Base-by-base conservation (phyloP, 2,113 vertebrate genomes). In the Chloebia gouldiae region DNA sequence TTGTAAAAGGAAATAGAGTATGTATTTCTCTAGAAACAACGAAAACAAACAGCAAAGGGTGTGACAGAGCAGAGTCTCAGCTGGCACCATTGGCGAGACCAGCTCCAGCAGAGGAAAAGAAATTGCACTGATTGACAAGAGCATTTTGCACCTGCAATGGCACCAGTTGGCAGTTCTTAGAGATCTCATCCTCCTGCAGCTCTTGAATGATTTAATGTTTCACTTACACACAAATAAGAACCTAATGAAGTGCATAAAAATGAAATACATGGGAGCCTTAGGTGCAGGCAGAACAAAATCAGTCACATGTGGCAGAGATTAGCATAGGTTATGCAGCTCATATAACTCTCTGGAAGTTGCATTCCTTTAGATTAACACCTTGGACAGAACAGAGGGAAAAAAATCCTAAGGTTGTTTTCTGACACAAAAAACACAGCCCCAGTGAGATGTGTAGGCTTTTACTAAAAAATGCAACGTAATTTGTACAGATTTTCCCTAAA, bases 1-100 rank as follows among this genome's bases (percentile, higher is more conserved):
- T 9, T 73, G 30, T 51, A 95, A 92, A 64, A 71, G 69, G 80
- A 96, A 96, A 81, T 39, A 60, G 82, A 11, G 13, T 56, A 70
- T 1, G 7, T 24, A 95, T 75, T 93, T 90, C 86, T 97, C 93
- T 51, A 93, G 93, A 92, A 96, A 90, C 71, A 72, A 86, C 1
- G 1, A 76, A 88, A 94, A 87, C 78, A 96, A 93, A 91, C 64
- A 90, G 69, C 51, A 51, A 85, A 96, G 69, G 53, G 72, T 88
- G 81, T 76, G 66, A 60, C 40, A 49, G 65, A 80, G 30, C 75
- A 73, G 42, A 54, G 40, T 51, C 44, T 19, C 5, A 9, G 47
- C 18, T 77, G n/a, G 79, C 49, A 86, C 15, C 0, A 0, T 27
- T 2, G 1, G 47, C 84, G 56, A 63, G 10, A 77, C 28, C 10